Percentiles rank a stretch among this genome's conserved stretches.
Evolutionary conservation across 2,797 vertebrate genomes (phyloP).

Genomic region (Coluber constrictor): DNA sequence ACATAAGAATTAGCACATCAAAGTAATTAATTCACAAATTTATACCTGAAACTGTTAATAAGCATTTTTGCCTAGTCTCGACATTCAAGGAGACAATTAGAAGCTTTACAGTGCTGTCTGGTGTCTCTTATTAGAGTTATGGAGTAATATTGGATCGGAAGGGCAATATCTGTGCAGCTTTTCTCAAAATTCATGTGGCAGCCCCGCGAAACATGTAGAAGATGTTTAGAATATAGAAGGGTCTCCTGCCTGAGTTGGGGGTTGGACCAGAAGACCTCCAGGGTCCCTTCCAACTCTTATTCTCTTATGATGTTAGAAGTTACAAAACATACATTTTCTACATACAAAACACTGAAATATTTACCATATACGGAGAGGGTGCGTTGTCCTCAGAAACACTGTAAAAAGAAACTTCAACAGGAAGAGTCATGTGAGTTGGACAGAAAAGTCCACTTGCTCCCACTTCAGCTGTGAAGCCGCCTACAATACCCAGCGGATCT

Average conservation of each 20-base stretch:
- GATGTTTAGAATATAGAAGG: not conserved
- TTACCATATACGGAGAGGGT: constrained; percentile 97
- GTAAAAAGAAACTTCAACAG: constrained; percentile 97
- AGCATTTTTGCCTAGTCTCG: not conserved
- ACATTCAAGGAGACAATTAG: not conserved
- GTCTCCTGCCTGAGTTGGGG: not conserved
- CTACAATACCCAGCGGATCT: constrained; percentile 87
- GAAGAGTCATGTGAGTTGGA: constrained; percentile 95
- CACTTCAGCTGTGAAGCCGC: constrained; percentile 94
- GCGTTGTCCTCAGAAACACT: constrained; percentile 98
- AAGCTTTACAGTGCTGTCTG: not conserved
- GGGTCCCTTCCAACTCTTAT: not conserved
- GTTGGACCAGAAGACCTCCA: not conserved
- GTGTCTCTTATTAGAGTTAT: not conserved
- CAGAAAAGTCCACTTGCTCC: constrained; percentile 96
- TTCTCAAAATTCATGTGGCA: not conserved
- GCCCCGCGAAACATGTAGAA: not conserved
- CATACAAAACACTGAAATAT: constrained; percentile 20
- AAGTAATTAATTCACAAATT: constrained; percentile 26
- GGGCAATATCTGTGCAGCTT: not conserved
- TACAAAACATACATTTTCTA: not conserved
- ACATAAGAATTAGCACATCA: constrained; percentile 35
- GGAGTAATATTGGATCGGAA: not conserved
- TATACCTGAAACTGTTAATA: not conserved
- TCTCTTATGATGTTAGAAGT: not conserved